Evolutionary conservation across 2,797 vertebrate genomes (phyloP).

Genomic region (Astyanax mexicanus): DNA sequence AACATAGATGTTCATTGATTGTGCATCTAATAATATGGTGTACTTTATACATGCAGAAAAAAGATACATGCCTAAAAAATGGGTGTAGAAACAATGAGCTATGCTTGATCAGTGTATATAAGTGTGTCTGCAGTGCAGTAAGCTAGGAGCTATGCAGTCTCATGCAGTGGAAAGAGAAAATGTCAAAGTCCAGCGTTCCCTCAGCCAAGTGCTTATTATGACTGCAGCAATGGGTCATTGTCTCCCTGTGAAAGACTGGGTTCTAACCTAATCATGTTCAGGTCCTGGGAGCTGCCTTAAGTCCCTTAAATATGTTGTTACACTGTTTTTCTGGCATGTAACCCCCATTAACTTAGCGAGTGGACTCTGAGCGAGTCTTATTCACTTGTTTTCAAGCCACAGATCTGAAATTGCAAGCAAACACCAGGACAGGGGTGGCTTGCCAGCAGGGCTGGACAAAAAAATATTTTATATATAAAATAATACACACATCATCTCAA

Average conservation of each 20-base stretch:
- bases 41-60: too few species aligned
- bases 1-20: too few species aligned
- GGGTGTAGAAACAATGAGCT: too few species aligned
- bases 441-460: too few species aligned
- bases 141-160: conserved; percentile 58
- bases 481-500: too few species aligned
- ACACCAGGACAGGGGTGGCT: not conserved
- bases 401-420: not conserved
- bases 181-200: conserved; percentile 51
- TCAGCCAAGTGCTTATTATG: conserved; percentile 75
- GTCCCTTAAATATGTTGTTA: conserved; percentile 70
- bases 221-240: conserved; percentile 78
- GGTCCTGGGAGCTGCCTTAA: conserved; percentile 75
- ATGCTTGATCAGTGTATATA: too few species aligned
- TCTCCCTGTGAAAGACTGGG: conserved; percentile 75
- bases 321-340: conserved; percentile 46
- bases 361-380: conserved; percentile 19
- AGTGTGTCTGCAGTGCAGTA: conserved; percentile 27
- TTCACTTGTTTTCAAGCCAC: conserved; percentile 26
- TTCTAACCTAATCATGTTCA: conserved; percentile 77
- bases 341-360: conserved; percentile 46
- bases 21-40: too few species aligned
- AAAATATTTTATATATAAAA: too few species aligned
- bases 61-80: too few species aligned
- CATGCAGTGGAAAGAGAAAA: conserved; percentile 61